A percentile compares a stretch with the other conserved stretches of the same genome.
Conservation (phyloP, 2,113 vertebrate genomes). For the Planiliza haematocheilus region DNA sequence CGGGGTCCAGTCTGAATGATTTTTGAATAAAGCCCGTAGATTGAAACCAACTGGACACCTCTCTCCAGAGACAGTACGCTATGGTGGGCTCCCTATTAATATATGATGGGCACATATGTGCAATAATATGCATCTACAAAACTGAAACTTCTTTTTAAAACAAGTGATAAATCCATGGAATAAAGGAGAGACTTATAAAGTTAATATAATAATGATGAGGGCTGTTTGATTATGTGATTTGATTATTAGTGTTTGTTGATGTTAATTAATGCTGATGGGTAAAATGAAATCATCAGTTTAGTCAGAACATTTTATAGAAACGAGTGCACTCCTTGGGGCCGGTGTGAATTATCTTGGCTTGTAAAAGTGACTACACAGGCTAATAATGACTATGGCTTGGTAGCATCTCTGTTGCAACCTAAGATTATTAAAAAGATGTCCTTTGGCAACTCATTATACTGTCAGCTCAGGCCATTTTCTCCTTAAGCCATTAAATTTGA, state of each 20-base stretch:
- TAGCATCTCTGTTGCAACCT: constrained; percentile 84
- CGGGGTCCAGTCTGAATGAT: too few relatives aligned
- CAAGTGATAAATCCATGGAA: not conserved
- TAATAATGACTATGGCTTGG: constrained; percentile 77
- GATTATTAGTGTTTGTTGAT: constrained; percentile 56
- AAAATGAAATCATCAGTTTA: constrained; percentile 78
- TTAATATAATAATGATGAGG: constrained; percentile 10
- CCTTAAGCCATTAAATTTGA: constrained; percentile 82
- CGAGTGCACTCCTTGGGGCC: constrained; percentile 69
- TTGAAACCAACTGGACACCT: too few relatives aligned
- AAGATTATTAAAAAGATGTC: constrained; percentile 84
- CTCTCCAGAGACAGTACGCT: too few relatives aligned
- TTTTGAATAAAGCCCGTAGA: too few relatives aligned
- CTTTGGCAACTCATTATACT: constrained; percentile 84
- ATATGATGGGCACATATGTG: too few relatives aligned
- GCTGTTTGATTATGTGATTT: constrained; percentile 24
- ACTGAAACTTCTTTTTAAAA: not conserved
- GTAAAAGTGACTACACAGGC: constrained; percentile 59
- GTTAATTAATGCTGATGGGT: constrained; percentile 71
- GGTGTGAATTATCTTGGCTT: constrained; percentile 74
- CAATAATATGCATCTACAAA: too few relatives aligned
- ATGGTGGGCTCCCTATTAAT: too few relatives aligned
- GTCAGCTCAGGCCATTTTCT: constrained; percentile 80
- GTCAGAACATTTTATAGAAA: constrained; percentile 72
- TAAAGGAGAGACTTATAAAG: not conserved